Base-by-base conservation (phyloP, 2,888 invertebrate species). In the Drosophila silvestris region DNA sequence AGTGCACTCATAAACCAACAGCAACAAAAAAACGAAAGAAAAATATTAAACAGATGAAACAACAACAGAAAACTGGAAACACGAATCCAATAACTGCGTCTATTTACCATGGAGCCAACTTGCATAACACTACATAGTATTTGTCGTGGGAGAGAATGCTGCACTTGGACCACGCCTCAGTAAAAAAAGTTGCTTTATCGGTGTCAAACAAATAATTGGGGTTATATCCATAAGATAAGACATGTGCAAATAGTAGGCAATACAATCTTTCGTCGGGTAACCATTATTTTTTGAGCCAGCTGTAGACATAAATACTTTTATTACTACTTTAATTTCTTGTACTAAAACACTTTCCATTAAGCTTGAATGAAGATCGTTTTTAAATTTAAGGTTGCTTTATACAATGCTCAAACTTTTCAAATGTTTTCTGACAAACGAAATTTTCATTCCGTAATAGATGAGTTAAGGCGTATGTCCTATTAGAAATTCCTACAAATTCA, bases 1-100 rank as follows among this genome's bases (percentile, higher is more conserved):
- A 74, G 22, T n/a, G 65, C 58, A 79, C 51, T 79, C 80, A 70
- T 82, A 82, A 80, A 53, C 39, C 64, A 70, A 82, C 50, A 79
- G 57, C 44, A 54, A 57, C 30, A 54, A 30, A 32, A 39, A n/a
- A 56, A 12, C 12, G n/a, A 16, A 50, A 47, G 14, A 44, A 44
- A 16, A 47, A 9, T 5, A 16, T 16, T 2, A 16, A 47, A 26
- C 47, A 47, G 47, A 47, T 26, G 10, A 75, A 73, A 12, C 41
- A 56, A 47, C 63, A 64, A 68, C 59, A 56, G 22, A 61, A 56
- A 77, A 78, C 73, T 60, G 63, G 69, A 70, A 66, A 78, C 54
- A 51, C n/a, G 32, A 28, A n/a, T 54, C 28, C 22, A 52, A 58
- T 64, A 57, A 35, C 39, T 57, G 30, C 37, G 56, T 51, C 19